Evolutionary conservation across 2,113 vertebrate species (phyloP), one percentile per base, ranked within the genome.

Genomic region (Emydocephalus ijimae): DNA sequence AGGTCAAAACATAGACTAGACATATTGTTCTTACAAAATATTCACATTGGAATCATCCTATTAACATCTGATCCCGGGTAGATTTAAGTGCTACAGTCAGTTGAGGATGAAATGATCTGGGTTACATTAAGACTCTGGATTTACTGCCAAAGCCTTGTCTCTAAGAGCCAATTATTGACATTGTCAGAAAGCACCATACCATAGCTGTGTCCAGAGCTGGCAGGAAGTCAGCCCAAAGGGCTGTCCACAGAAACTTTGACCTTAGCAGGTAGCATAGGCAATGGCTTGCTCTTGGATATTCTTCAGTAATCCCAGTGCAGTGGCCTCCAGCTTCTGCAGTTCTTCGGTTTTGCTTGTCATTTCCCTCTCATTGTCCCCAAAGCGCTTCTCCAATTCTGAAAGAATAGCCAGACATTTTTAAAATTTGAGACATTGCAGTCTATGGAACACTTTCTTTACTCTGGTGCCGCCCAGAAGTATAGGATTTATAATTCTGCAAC

Each of bases 311-410:
- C 90, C 21, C 0, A 96, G 97, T 59, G 97, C 98, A 1, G 94
- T 97, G 10, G 94, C 92, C 95, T 98, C 97, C 96, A 99, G 94
- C 11, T 90, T 91, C 26, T 97, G 94, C 89, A 98, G 96, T 59
- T 93, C 95, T 1, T 55, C 88, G 2, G 91, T 98, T 96, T 98
- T 98, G 5, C 91, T 91, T 4, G 96, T 94, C 97, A 99, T 97
- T 10, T 18, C 91, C 93, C 92, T 94, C 94, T 98, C 97, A 0
- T 99, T 98, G 56, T 29, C 96, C 90, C 90, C 96, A 48, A 99
- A 97, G 93, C 94, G 97, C 87, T 94, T 95, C 95, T 99, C 98
- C 94, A 99, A 95, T 45, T 97, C 98, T 98, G 96, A 0, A 87
- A n/a, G 87, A 57, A 81, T 94, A 50, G 52, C 23, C 50, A 43